Evolutionary conservation across 2,797 vertebrate genomes (phyloP), one percentile per base, ranked within the genome.

Genomic region (Kryptopterus vitreolus): DNA sequence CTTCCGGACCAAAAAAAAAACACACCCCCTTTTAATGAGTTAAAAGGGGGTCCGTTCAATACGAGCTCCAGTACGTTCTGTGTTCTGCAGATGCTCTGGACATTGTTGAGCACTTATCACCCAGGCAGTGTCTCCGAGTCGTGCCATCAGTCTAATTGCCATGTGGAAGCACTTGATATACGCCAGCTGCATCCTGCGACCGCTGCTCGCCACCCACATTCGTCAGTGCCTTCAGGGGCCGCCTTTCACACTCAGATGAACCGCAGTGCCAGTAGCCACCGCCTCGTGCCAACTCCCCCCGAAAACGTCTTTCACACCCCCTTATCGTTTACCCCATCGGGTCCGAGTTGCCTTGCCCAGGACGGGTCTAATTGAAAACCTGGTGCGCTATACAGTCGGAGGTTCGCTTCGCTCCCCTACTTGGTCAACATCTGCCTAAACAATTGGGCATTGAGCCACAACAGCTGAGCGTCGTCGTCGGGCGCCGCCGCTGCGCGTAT

Each of bases 131-230:
- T 81, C 69, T 74, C 70, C 55, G 85, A 85, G 88, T 85, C 88
- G 84, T 86, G 89, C 87, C 89, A 85, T 89, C 86, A 76, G 85
- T 88, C 83, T 92, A 91, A 92, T 90, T 90, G 89, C 88, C 88
- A 90, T 87, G 89, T 89, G 90, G 90, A 91, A 88, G 91, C 87
- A 81, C 88, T 93, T 90, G 90, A 92, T 89, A 87, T 75, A 76
- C 81, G 85, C 91, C 93, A 94, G 92, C 92, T 94, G 93, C 91
- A 92, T 91, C 91, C 90, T 91, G 90, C 84, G 92, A 92, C 91
- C 87, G 50, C 78, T 72, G 35, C 86, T 90, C 84, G 82, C 87
- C 89, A 89, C 88, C 82, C 86, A 84, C 89, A 92, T 92, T 92
- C 91, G 90, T 93, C 90, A 91, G 72, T 87, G 59, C 83, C 86